phyloP scores from a whole-genome alignment of 2,113 vertebrate species.

The Camarhynchus parvulus region DNA sequence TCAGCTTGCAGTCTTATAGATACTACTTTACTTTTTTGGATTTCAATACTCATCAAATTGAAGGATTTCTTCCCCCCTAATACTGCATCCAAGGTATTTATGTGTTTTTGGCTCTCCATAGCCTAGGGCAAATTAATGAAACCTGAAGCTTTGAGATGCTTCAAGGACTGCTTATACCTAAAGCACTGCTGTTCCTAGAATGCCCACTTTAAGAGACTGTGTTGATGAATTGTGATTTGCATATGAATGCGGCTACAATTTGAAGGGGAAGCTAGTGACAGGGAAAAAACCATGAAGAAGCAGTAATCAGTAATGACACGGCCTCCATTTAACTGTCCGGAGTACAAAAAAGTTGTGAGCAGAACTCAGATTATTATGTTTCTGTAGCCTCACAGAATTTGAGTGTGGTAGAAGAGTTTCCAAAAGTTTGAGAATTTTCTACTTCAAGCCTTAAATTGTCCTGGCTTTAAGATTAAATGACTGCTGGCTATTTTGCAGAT shows the following conservation, averaged over 20 bases:
- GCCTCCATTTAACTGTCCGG: background rate
- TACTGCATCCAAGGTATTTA: background rate
- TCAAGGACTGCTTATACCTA: background rate
- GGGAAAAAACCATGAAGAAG: background rate
- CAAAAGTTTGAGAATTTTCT: background rate
- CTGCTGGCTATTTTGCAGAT: background rate
- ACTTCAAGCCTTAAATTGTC: background rate
- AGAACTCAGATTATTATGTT: background rate
- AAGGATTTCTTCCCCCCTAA: background rate
- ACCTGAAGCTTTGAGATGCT: background rate
- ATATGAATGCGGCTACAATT: rapidly evolving
- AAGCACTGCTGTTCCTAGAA: background rate
- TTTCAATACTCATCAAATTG: background rate
- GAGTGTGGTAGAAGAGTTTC: background rate
- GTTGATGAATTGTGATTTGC: background rate
- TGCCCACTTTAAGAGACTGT: background rate
- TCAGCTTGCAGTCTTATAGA: background rate
- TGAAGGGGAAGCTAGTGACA: background rate
- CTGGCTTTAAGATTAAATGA: background rate
- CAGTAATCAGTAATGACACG: background rate
- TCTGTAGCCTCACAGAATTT: background rate
- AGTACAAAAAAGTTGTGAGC: background rate
- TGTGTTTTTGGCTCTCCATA: background rate
- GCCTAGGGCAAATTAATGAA: background rate
- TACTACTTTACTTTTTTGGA: background rate